These are phyloP conservation scores for Probaryconus sp. DNA, from an alignment of 1,140 invertebrate genomes.

Conservation along the genomic window DNA sequence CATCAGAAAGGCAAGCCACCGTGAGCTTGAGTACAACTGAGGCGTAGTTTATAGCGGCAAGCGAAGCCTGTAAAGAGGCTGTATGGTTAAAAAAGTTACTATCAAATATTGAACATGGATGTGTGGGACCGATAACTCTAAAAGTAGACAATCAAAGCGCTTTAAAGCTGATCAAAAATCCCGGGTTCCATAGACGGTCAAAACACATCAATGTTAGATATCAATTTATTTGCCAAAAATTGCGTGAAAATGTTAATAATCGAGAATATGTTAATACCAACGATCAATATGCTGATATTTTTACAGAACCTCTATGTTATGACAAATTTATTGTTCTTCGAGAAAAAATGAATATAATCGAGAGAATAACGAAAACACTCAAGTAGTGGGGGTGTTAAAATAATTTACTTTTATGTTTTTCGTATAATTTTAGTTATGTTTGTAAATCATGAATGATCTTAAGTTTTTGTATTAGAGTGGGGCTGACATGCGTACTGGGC, in stretches of 20 bases:
- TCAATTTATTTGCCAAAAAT: conserved; percentile 67
- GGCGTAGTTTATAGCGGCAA: conserved; percentile 70
- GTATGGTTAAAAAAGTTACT: conserved; percentile 42
- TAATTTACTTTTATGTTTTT: conserved; percentile 26
- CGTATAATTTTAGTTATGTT: too few species aligned
- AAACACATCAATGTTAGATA: conserved; percentile 72
- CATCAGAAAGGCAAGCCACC: conserved; percentile 63
- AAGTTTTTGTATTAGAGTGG: too few species aligned
- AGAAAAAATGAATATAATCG: conserved; percentile 6
- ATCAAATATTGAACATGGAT: conserved; percentile 11
- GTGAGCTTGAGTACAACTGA: conserved; percentile 66
- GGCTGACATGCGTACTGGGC: too few species aligned
- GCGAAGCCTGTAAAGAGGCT: conserved; percentile 60
- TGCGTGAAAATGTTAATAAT: conserved; percentile 16
- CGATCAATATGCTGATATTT: conserved; percentile 49
- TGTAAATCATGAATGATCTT: too few species aligned
- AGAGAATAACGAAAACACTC: conserved; percentile 14
- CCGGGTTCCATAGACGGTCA: conserved; percentile 64
- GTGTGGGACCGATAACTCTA: background rate
- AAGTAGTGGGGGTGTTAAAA: conserved; percentile 34
- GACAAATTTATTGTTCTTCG: conserved; percentile 19
- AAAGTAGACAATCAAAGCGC: conserved; percentile 41
- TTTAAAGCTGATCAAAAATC: conserved; percentile 68
- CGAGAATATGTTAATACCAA: conserved; percentile 26
- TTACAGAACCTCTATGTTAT: conserved; percentile 42